Evolutionary conservation across 92 coral and sea anemone species (phyloP), one percentile per base, ranked within the genome.

Genomic region (Zoanthus sansibaricus): DNA sequence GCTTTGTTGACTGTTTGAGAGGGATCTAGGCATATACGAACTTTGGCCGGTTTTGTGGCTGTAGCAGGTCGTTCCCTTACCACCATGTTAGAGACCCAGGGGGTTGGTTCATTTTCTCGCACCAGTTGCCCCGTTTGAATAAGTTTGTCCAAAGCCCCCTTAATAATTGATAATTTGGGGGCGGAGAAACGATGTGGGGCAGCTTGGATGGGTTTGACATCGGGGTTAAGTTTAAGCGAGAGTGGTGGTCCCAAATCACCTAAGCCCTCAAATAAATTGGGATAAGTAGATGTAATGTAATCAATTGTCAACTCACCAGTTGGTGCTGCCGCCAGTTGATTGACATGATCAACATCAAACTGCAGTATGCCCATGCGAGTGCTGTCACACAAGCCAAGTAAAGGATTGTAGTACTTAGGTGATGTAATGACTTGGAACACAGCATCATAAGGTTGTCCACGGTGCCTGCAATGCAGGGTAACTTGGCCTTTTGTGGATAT

Each of bases 181-280:
- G 93, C 90, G 55, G 91, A 83, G 82, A 67, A 91, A 70, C 92
- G 88, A 87, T 88, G 92, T 15, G 94, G 84, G 73, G 83, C 77
- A 45, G 92, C 90, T 86, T 91, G 94, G 88, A 86, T 85, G 25
- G 87, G 90, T 72, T 80, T 85, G 55, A 88, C 82, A 0, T 77
- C 79, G 31, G 94, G 89, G 54, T 88, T 78, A 20, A 91, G 91
- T 66, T 82, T 88, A 4, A 88, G 78, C 3, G 88, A 86, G 54
- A 73, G 58, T 73, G 92, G 86, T 69, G 83, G 61, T 44, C 79
- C 72, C 52, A 86, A 90, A n/a, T 86, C 77, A 49, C 92, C 94
- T 64, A 89, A 82, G 20, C 92, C 92, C 87, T 89, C 87, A 89
- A 78, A 88, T 52, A 58, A 47, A 32, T 87, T 44, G 14, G 78